Evolutionary conservation across 2,888 invertebrate genomes (phyloP), one percentile per base, ranked within the genome.

Genomic region (Acronicta psi): DNA sequence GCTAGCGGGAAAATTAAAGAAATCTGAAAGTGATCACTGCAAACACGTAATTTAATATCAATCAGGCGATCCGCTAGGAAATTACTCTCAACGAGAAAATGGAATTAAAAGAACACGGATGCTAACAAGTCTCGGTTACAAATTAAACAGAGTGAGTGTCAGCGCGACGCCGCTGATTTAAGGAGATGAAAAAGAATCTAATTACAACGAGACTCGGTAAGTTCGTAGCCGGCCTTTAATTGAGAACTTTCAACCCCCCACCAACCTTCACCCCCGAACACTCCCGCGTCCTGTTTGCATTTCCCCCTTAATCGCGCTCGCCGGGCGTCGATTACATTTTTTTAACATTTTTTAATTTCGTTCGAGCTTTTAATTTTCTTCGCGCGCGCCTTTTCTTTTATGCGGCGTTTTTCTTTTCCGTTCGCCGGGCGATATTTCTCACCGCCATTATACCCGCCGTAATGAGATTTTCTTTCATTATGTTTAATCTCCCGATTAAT

Each of bases 381-480:
- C 87, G 87, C 90, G 86, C 85, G 83, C 89, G 87, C 85, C 88
- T 91, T 90, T 91, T 91, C 88, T 92, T 92, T 90, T 84, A 88
- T 84, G 79, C 77, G 75, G 82, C 82, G 79, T 84, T 86, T 88
- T 88, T 87, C 84, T 84, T 86, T 87, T 84, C 84, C 85, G 84
- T 81, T 85, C 84, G 80, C 83, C 79, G 79, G 78, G 84, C 86
- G 86, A 90, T 91, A 90, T 91, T 92, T 93, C 92, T 91, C 92
- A 89, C 91, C 89, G 89, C 93, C 89, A 92, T 93, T 93, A 93
- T 92, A 90, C 92, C 83, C 85, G 79, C 81, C 84, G 89, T 94
- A 94, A 94, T 93, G 94, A 94, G 94, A 94, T 94, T 94, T 94
- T 92, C 93, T 93, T 94, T 93, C 93, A 94, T 94, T 94, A 93